Evolutionary conservation across 2,797 vertebrate species (phyloP), one percentile per base, ranked within the genome.

Genomic region (Schizopygopsis pylzovi): DNA sequence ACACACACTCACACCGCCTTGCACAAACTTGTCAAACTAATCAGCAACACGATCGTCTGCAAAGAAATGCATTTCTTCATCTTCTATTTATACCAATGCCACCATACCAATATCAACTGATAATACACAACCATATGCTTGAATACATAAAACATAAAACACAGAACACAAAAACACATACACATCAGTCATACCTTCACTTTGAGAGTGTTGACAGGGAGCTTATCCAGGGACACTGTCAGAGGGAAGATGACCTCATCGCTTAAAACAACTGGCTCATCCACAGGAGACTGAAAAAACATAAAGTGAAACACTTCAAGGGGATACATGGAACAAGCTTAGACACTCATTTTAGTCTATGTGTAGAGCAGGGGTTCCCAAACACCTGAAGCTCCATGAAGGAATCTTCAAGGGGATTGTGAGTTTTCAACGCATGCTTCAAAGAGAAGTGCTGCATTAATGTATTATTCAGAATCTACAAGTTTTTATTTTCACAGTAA

Each of bases 241-340:
- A 98, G 95, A 0, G 97, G 97, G 88, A 98, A 98, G 90, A 98
- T 97, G 37, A 98, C 97, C 89, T 98, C 97, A 80, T 98, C 97
- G 0, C 94, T 95, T 86, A 96, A 91, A 20, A 98, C 96, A 61
- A 98, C 96, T 1, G 97, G 97, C 82, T 97, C 97, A 82, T 98
- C 97, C 89, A 96, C 92, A 76, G 96, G 96, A 81, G 96, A 95
- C 97, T 98, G 90, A 41, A 52, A 70, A 75, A 56, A 37, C 16
- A 77, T 52, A 78, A 41, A 84, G 22, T 59, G 45, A 84, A 37
- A 81, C 49, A 82, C n/a, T 47, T 7, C 63, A 79, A 6, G n/a
- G 18, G 12, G 37, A 63, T 16, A 76, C 33, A 83, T 37, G 41
- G 2, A 1, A 56, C 54, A 16, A 25, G 59, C 37, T 11, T 8